Evolutionary conservation across 2,113 vertebrate species (phyloP).

Genomic region (Rhinolophus ferrumequinum): DNA sequence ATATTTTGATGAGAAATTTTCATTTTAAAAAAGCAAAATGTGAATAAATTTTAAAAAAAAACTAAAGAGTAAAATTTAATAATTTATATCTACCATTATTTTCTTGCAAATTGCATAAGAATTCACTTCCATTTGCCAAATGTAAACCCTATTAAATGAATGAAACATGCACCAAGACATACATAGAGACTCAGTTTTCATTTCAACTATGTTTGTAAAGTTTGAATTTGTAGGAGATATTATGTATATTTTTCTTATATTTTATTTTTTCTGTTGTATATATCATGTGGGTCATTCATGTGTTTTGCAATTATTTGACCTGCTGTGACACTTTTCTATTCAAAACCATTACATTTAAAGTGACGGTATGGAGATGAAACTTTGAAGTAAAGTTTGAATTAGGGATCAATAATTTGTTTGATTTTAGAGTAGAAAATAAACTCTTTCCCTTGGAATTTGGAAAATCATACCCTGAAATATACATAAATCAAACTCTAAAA

Average conservation of each 20-base stretch:
- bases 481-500: neutral
- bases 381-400: neutral
- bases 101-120: neutral
- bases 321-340: neutral
- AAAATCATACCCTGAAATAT: neutral
- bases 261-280: neutral
- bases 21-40: neutral
- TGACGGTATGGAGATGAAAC: neutral
- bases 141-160: neutral
- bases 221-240: neutral
- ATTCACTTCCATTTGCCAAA: neutral
- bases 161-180: neutral
- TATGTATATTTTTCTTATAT: neutral
- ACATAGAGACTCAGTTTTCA: neutral
- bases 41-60: neutral
- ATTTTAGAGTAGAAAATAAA: neutral
- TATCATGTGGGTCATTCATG: accelerated
- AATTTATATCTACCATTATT: neutral
- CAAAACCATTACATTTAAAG: neutral
- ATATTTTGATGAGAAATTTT: neutral
- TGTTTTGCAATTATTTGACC: neutral
- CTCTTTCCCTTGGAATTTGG: neutral
- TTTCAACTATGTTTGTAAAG: neutral
- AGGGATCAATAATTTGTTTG: neutral
- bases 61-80: neutral